These are phyloP conservation scores for Melanogrammus aeglefinus DNA, from an alignment of 2,797 vertebrate genomes.

Conservation along the genomic window DNA sequence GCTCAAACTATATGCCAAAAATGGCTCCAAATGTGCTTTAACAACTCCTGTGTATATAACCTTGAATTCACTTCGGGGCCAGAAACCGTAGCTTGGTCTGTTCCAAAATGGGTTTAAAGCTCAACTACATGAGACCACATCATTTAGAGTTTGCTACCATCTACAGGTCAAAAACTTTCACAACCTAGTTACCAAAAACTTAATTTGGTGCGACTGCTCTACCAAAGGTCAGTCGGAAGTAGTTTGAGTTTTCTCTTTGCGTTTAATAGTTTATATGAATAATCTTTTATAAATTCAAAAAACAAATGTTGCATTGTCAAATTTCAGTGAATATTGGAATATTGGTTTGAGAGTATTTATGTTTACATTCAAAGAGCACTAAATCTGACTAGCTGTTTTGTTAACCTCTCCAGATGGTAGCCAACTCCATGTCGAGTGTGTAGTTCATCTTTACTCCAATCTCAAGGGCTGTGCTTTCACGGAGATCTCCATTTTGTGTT, in stretches of 20 bases:
- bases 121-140: not conserved
- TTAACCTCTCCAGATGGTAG: not conserved
- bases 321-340: not conserved
- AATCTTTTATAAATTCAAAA: not conserved
- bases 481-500: not conserved
- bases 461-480: slow-evolving; percentile 23
- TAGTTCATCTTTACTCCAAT: not conserved
- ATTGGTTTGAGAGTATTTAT: not conserved
- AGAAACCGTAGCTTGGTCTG: not conserved
- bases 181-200: slow-evolving; percentile 3
- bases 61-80: not conserved
- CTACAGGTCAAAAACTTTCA: not conserved
- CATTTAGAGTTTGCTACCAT: not conserved
- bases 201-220: not conserved
- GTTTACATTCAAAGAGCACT: not conserved
- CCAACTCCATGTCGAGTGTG: not conserved
- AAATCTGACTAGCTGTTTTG: not conserved
- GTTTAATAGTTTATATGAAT: not conserved
- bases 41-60: not conserved
- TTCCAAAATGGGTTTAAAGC: not conserved
- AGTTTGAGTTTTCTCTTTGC: not conserved
- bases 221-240: not conserved
- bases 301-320: not conserved
- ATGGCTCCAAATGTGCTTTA: slow-evolving; percentile 6
- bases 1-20: not conserved